Percentiles rank a stretch among this genome's conserved stretches.
These are phyloP conservation scores for Eulacestoma nigropectus DNA, from an alignment of 2,113 vertebrate species.

Conservation along the genomic window DNA sequence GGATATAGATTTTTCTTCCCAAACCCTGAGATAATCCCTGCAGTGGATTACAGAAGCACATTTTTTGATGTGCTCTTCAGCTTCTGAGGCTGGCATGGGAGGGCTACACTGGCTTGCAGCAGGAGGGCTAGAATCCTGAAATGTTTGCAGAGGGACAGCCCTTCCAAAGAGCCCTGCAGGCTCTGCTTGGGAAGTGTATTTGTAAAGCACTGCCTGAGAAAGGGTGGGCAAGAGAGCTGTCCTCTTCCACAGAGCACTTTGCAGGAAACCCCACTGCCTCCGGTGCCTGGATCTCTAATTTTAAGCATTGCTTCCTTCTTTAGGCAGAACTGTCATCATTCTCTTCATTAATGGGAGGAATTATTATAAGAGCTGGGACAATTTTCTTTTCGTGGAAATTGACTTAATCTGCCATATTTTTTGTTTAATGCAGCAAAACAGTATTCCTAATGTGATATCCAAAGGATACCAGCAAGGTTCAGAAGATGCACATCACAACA, in stretches of 20 bases:
- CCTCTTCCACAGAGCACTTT: not conserved
- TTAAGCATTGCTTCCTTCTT: not conserved
- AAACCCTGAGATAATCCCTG: not conserved
- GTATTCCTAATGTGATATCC: conserved; percentile 46
- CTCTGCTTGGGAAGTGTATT: not conserved
- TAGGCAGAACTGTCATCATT: not conserved
- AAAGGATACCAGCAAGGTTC: not conserved
- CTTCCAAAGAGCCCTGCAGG: not conserved
- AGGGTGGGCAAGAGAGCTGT: not conserved
- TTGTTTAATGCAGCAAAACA: conserved; percentile 44
- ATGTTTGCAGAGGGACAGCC: not conserved
- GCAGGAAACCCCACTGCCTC: not conserved
- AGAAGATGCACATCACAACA: not conserved
- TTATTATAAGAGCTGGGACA: not conserved
- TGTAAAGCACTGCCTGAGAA: not conserved
- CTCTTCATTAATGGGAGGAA: not conserved
- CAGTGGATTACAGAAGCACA: not conserved
- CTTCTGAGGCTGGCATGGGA: not conserved
- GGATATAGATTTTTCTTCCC: not conserved
- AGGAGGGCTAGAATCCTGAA: not conserved
- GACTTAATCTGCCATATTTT: not conserved
- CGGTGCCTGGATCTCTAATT: not conserved
- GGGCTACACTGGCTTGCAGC: rapidly evolving
- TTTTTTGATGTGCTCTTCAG: not conserved
- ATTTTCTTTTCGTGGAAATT: not conserved